Base-by-base conservation (phyloP, 2,797 vertebrate genomes). In the Pseudomugil gertrudae region DNA sequence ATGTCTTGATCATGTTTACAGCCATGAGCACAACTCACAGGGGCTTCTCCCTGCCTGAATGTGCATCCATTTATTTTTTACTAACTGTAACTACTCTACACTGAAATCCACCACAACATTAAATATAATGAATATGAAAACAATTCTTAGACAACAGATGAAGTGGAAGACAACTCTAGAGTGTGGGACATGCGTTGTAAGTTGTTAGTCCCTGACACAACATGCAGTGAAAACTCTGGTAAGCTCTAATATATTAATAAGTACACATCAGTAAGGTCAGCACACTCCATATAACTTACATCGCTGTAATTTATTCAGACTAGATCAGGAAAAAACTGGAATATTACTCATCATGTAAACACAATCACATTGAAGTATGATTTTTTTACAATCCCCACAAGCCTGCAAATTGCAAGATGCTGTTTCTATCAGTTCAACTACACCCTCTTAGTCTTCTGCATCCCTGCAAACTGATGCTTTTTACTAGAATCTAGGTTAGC, bases 401-500 rank as follows among this genome's bases (percentile, higher is more conserved):
- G 10, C 1, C 3, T 50, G 21, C 8, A 58, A 30, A 55, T 30
- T 62, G 47, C 56, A 30, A 21, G 26, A 23, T 56, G 9, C 1
- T 0, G 35, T 64, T 57, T 57, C 24, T 43, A 14, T 8, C 40
- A 36, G 27, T 67, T 35, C 19, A 52, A 66, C 69, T 54, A 32
- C 72, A 80, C 2, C 11, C 14, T 30, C 57, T 66, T 47, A 66
- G 24, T 60, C 40, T 43, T 9, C 21, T 53, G 23, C 10, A 33
- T 67, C 36, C 8, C 6, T 21, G 32, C 24, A 5, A 5, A 32
- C 23, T 56, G 35, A 71, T 57, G 63, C 4, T 36, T 36, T 29
- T 78, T 60, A 65, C 32, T 32, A 62, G 50, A 66, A 29, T 53
- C 55, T 33, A 40, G 43, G 35, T 66, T 57, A 73, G 32, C 14